Evolutionary conservation across 2,113 vertebrate species (phyloP).

Genomic region (Tupaia tana): DNA sequence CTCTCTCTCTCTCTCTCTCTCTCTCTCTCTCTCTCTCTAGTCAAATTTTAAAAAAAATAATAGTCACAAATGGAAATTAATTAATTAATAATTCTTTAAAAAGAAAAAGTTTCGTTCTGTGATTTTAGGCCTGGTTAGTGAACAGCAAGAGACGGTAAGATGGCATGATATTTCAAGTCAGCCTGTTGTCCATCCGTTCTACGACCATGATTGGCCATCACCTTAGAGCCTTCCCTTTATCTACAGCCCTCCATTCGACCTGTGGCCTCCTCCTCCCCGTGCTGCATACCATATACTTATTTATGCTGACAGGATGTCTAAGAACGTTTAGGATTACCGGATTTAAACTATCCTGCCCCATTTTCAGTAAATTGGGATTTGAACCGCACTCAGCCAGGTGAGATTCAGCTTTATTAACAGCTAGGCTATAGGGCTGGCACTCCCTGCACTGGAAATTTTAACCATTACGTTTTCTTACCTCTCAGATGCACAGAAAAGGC

Average conservation of each 20-base stretch:
- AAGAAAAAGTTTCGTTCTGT: neutral
- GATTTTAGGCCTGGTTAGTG: neutral
- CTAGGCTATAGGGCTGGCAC: too few relatives aligned
- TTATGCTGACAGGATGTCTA: neutral
- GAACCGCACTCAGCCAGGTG: too few relatives aligned
- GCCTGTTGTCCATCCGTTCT: neutral
- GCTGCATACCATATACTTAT: neutral
- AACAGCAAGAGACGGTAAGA: neutral
- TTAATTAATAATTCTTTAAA: too few relatives aligned
- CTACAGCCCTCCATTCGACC: neutral
- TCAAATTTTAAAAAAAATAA: too few relatives aligned
- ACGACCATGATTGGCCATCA: neutral
- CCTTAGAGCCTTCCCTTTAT: neutral
- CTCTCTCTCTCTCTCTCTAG: too few relatives aligned
- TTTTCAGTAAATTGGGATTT: neutral
- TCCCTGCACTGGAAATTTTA: too few relatives aligned
- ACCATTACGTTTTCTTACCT: neutral
- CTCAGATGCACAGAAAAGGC: neutral
- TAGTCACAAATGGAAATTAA: too few relatives aligned
- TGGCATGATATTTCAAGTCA: neutral
- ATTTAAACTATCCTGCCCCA: neutral
- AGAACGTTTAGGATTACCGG: neutral
- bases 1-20: too few relatives aligned
- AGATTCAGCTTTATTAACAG: too few relatives aligned
- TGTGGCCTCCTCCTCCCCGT: neutral